phyloP scores from a whole-genome alignment of 2,113 vertebrate genomes.

The Laticauda laticaudata region DNA sequence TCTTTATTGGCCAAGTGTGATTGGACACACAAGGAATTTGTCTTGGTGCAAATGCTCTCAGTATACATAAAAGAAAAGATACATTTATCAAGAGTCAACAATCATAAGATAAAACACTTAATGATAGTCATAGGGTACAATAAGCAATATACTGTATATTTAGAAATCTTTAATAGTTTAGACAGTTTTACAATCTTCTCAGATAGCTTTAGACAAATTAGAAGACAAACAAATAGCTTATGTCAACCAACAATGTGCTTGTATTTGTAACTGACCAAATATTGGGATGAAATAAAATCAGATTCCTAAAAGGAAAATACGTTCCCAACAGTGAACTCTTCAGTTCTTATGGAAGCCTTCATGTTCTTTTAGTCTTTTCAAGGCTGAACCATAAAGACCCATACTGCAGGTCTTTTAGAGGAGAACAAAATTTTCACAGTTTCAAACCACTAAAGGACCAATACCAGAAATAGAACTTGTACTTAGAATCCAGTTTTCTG shows the following conservation, averaged over 20 bases:
- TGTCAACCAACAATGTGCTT: not conserved
- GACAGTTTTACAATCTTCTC: not conserved
- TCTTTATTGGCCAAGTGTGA: no score
- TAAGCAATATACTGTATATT: not conserved
- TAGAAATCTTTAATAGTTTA: not conserved
- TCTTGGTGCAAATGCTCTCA: no score
- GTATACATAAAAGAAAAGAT: no score
- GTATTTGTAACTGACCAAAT: not conserved
- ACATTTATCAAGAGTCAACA: no score
- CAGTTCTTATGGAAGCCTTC: not conserved
- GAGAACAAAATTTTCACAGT: not conserved
- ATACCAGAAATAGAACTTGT: not conserved
- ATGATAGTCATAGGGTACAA: no score
- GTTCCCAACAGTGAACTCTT: not conserved
- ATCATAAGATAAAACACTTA: no score
- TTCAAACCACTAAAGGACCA: slow-evolving; percentile 1
- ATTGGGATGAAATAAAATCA: not conserved
- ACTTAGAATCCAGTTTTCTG: not conserved
- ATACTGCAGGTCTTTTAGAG: not conserved
- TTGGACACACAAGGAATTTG: no score
- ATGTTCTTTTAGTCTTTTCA: not conserved
- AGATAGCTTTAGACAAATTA: not conserved
- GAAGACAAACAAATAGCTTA: not conserved
- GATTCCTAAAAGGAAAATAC: not conserved
- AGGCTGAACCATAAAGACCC: not conserved